Percentiles rank a stretch among this genome's conserved stretches.
Conservation (phyloP, 2,797 vertebrate species). For the Ceryle rudis region DNA sequence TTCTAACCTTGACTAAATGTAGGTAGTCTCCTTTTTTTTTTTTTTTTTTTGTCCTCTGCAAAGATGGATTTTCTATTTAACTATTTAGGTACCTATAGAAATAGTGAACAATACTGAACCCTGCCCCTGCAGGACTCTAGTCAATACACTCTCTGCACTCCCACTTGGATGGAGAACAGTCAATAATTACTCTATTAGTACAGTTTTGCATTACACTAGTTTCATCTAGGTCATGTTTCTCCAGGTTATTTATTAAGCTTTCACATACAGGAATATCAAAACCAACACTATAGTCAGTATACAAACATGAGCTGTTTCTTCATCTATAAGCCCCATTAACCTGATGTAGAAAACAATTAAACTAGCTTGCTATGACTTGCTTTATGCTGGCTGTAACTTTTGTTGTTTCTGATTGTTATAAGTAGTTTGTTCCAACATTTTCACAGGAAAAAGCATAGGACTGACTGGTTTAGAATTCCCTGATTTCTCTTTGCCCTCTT, state of each 20-base stretch:
- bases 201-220: neutral
- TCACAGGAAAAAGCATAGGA: neutral
- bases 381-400: neutral
- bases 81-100: neutral
- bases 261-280: neutral
- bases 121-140: neutral
- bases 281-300: neutral
- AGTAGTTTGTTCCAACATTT: neutral
- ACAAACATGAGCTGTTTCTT: neutral
- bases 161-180: neutral
- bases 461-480: neutral
- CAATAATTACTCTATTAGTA: neutral
- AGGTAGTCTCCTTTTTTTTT: neutral
- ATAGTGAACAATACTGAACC: neutral
- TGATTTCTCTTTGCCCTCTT: neutral
- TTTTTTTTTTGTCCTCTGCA: neutral
- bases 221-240: neutral
- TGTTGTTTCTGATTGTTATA: neutral
- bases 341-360: neutral
- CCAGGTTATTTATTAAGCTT: neutral
- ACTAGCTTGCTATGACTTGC: neutral
- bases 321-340: neutral
- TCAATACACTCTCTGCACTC: neutral
- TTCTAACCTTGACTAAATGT: neutral
- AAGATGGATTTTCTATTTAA: neutral